Conservation (phyloP, 2,113 vertebrate genomes). For the Gnathonemus longibarbis region DNA sequence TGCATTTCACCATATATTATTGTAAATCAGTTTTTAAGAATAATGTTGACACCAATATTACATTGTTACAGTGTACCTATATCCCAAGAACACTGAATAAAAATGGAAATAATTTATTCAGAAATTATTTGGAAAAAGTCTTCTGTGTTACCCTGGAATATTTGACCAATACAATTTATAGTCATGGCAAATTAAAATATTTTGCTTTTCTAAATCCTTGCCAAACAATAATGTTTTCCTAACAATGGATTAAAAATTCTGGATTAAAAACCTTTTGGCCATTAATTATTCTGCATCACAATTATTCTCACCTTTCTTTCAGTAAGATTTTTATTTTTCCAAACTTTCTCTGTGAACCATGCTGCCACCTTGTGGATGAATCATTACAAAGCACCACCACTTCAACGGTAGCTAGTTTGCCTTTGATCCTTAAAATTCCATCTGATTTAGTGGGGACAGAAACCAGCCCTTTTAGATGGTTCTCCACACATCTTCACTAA, state of each 20-base stretch:
- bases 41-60: neutral
- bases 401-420: neutral
- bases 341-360: neutral
- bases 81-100: neutral
- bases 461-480: neutral
- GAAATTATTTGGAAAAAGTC: neutral
- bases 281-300: neutral
- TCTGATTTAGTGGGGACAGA: neutral
- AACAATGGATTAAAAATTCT: neutral
- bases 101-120: neutral
- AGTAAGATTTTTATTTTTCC: neutral
- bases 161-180: neutral
- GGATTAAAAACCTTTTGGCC: neutral
- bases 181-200: neutral
- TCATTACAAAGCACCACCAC: neutral
- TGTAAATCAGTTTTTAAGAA: neutral
- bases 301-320: neutral
- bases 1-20: neutral
- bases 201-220: neutral
- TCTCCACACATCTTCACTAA: neutral
- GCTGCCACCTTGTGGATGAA: slow-evolving; percentile 10
- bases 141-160: neutral
- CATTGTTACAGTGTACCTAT: neutral
- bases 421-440: neutral
- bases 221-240: neutral